These are phyloP conservation scores for Rhadinocentrus ornatus DNA, from an alignment of 2,797 vertebrate genomes.

Conservation along the genomic window DNA sequence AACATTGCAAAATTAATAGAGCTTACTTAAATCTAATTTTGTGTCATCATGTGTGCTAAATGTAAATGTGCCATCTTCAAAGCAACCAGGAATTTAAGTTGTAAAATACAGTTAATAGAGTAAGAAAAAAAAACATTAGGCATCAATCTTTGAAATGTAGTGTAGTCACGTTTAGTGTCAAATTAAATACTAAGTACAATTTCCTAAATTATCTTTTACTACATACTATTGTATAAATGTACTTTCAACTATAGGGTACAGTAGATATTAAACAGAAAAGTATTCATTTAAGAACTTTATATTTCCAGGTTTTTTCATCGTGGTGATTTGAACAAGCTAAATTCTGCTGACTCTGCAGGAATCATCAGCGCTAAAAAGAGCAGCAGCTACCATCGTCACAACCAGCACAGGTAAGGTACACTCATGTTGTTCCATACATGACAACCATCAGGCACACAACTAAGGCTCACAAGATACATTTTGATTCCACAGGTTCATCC, in stretches of 20 bases:
- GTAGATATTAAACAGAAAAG: background rate
- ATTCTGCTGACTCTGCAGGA: constrained; percentile 13
- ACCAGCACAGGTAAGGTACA: constrained; percentile 55
- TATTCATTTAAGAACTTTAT: background rate
- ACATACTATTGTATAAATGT: too few relatives aligned
- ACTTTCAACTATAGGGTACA: too few relatives aligned
- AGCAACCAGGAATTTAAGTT: background rate
- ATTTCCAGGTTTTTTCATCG: constrained; percentile 59
- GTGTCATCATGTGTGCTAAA: too few relatives aligned
- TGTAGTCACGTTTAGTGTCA: background rate
- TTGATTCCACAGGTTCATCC: constrained; percentile 62
- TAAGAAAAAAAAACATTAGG: background rate
- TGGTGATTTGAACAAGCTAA: constrained; percentile 18
- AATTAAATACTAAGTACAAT: too few relatives aligned
- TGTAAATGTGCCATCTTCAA: too few relatives aligned
- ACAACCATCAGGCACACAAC: background rate
- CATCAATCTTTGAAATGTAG: background rate
- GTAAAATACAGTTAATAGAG: background rate
- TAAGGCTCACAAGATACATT: constrained; percentile 13
- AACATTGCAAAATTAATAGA: background rate
- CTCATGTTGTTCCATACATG: background rate
- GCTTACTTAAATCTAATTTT: background rate
- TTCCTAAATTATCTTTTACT: too few relatives aligned
- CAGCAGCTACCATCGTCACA: constrained; percentile 42
- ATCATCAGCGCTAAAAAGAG: constrained; percentile 35